Conservation (phyloP, 2,797 vertebrate genomes). For the Trichosurus vulpecula region DNA sequence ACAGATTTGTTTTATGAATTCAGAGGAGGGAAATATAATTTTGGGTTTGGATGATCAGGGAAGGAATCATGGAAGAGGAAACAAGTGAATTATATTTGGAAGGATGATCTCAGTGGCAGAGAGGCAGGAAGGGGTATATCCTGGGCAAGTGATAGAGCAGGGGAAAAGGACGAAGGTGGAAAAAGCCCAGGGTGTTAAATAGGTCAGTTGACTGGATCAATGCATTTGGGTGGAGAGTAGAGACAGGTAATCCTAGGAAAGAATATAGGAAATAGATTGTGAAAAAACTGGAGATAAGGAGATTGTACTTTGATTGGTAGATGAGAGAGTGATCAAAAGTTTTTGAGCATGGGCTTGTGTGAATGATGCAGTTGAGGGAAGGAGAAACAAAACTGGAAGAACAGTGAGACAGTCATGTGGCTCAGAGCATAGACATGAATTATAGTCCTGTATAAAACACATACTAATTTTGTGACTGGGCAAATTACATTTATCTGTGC, state of each 20-base stretch:
- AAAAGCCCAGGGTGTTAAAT: background rate
- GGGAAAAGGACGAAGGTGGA: background rate
- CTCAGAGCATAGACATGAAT: background rate
- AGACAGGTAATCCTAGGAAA: background rate
- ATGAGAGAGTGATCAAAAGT: no score
- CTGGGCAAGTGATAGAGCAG: background rate
- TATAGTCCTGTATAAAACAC: background rate
- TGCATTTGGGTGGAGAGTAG: background rate
- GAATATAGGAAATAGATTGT: background rate
- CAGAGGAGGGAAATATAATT: no score
- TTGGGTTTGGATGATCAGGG: no score
- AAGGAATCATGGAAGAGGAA: background rate
- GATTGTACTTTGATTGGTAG: background rate
- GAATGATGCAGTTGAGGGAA: background rate
- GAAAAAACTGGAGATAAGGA: background rate
- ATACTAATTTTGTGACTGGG: background rate
- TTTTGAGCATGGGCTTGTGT: background rate
- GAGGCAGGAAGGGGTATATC: background rate
- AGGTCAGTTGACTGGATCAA: background rate
- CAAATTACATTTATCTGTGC: background rate
- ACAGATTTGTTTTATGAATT: no score
- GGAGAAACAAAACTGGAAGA: background rate
- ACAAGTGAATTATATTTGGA: background rate
- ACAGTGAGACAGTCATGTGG: background rate
- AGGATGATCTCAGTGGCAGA: background rate